These are phyloP conservation scores for Listronotus bonariensis DNA, from an alignment of 1,140 invertebrate species.

Conservation along the genomic window DNA sequence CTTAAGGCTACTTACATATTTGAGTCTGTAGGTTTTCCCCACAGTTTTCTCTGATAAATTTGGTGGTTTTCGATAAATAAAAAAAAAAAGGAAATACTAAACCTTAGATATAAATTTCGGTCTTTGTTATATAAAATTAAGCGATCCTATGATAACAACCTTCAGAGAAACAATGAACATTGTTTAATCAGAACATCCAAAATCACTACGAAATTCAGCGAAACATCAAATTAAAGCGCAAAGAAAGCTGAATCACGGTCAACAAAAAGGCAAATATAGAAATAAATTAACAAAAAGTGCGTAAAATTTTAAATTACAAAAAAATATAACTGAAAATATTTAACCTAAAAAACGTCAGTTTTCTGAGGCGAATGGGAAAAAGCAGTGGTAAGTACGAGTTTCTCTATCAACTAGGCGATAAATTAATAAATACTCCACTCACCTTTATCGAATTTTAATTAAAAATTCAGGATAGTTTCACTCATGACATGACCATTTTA, in stretches of 20 bases:
- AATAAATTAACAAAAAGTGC: constrained; percentile 4
- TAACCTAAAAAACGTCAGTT: too few relatives aligned
- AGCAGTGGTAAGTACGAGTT: constrained; percentile 4
- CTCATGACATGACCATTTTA: constrained; percentile 20
- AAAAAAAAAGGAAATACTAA: too few relatives aligned
- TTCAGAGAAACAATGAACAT: too few relatives aligned
- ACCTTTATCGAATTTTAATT: constrained; percentile 32
- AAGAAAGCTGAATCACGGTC: constrained; percentile 1
- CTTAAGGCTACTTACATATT: too few relatives aligned
- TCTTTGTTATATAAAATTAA: too few relatives aligned
- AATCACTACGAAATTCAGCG: constrained; percentile 3
- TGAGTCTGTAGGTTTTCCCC: too few relatives aligned
- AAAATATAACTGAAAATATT: too few relatives aligned
- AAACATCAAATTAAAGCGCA: constrained; percentile 8
- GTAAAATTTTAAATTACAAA: not conserved
- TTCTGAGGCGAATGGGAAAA: not conserved
- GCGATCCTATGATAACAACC: too few relatives aligned
- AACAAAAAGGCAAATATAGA: constrained; percentile 6
- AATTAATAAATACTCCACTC: constrained; percentile 20
- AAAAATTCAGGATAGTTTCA: constrained; percentile 22
- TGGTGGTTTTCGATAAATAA: too few relatives aligned
- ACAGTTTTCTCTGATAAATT: too few relatives aligned
- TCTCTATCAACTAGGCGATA: constrained; percentile 2
- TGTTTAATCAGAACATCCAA: not conserved
- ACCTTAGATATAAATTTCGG: too few relatives aligned